Conservation (phyloP, 2,888 invertebrate genomes). For the Orchestes rusci region DNA sequence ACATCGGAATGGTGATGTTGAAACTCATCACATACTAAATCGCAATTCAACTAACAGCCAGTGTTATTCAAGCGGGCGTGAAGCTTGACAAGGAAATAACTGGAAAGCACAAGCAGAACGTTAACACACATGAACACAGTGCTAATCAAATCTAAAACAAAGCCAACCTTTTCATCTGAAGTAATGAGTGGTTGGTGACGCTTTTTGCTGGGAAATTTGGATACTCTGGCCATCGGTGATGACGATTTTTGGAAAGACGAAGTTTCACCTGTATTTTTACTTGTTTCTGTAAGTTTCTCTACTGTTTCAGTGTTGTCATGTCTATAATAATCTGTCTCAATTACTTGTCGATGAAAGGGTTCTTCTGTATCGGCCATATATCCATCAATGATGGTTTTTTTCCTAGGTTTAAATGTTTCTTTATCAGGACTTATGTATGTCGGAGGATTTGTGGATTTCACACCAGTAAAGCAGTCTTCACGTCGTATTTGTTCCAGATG, state of each 20-base stretch:
- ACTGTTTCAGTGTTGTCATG: constrained; percentile 37
- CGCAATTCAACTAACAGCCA: constrained; percentile 15
- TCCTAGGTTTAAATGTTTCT: constrained; percentile 48
- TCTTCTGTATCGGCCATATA: constrained; percentile 68
- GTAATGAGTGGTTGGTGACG: constrained; percentile 34
- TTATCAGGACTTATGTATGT: constrained; percentile 38
- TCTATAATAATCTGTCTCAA: constrained; percentile 35
- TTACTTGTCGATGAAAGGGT: constrained; percentile 42
- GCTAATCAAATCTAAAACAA: constrained; percentile 22
- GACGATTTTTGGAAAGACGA: constrained; percentile 26
- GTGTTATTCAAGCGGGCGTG: too few relatives aligned
- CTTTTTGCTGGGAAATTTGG: constrained; percentile 40
- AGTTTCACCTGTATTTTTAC: constrained; percentile 34
- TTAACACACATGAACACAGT: too few relatives aligned
- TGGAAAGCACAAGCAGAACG: constrained; percentile 15
- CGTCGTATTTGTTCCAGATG: constrained; percentile 34
- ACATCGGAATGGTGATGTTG: too few relatives aligned
- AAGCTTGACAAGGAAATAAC: too few relatives aligned
- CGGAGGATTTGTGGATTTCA: constrained; percentile 43
- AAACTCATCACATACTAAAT: too few relatives aligned
- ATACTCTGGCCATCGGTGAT: constrained; percentile 29
- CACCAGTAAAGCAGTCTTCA: constrained; percentile 32
- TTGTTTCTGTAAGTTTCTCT: constrained; percentile 36
- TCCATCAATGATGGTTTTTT: constrained; percentile 49
- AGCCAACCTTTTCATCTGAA: constrained; percentile 43